Evolutionary conservation across 2,888 invertebrate species (phyloP), one percentile per base, ranked within the genome.

Genomic region (Melolontha melolontha): DNA sequence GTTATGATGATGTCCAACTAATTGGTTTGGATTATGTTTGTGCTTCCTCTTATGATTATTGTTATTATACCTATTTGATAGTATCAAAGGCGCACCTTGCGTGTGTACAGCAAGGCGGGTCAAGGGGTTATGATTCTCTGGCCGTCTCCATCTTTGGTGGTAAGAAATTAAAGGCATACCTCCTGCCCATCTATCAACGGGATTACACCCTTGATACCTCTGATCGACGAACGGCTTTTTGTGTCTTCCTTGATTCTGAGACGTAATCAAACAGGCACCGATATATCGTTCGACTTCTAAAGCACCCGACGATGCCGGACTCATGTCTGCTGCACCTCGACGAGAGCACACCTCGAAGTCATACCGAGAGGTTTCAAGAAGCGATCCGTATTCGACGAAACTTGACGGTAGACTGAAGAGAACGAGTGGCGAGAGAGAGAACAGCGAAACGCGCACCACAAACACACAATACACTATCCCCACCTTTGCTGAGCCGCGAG

Each of bases 41-140:
- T 39, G 51, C 16, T 12, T 16, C 5, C 17, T 51, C 54, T 54
- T 64, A 42, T 39, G 29, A 41, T 39, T 64, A n/a, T 79, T 77
- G 72, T 81, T 81, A 69, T 80, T 79, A 81, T 88, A 89, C 75
- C 89, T 85, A 74, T 90, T 88, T 75, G 92, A 86, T 69, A 93
- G 86, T 74, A 94, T 92, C 71, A 95, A 85, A n/a, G 95, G 94
- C 50, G 91, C 92, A 49, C 94, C 94, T 80, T 93, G 93, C 5
- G 93, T 92, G 82, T 94, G 94, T 78, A 92, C 90, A 11, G 93
- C 93, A 71, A 94, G 83, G 76, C 92, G 89, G 8, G 93, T 89
- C 71, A 94, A 87, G 49, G 89, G 88, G 73, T 87, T 85, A 34
- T 64, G 54, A n/a, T 55, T 50, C 11, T 59, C 51, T 12, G 64